Conservation (phyloP, 1,140 invertebrate species). For the Hypsibius dujardini region DNA sequence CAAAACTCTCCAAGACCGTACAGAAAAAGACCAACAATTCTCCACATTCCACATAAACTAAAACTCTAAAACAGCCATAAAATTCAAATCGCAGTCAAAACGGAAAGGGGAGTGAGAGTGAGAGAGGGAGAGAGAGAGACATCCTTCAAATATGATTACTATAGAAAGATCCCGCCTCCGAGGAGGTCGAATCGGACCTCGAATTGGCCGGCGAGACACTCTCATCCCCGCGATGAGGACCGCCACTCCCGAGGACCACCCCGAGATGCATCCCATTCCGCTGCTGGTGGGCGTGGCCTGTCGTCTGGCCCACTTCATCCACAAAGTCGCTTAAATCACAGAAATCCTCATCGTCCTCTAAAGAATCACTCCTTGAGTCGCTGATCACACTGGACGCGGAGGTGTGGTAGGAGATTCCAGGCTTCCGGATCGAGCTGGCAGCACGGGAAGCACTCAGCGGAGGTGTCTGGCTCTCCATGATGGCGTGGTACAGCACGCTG, state of each 20-base stretch:
- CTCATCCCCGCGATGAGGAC: not conserved
- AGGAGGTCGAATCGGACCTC: not conserved
- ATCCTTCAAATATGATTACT: slow-evolving; percentile 13
- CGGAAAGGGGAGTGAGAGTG: too few relatives aligned
- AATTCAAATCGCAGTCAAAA: too few relatives aligned
- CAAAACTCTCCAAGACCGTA: too few relatives aligned
- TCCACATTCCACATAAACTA: too few relatives aligned
- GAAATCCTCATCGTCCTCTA: not conserved
- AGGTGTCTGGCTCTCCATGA: slow-evolving; percentile 1
- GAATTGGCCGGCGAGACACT: slow-evolving; percentile 3
- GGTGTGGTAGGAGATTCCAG: not conserved
- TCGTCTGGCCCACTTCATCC: not conserved
- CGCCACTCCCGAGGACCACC: not conserved
- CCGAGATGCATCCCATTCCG: not conserved
- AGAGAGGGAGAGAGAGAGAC: not conserved
- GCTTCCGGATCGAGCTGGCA: not conserved
- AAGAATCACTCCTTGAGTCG: slow-evolving; percentile 4
- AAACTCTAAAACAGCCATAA: too few relatives aligned
- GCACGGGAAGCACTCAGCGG: not conserved
- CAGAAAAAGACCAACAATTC: too few relatives aligned
- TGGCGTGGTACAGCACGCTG: slow-evolving; percentile 15
- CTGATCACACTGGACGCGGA: slow-evolving; percentile 8
- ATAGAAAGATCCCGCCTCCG: slow-evolving; percentile 18
- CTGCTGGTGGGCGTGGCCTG: not conserved
- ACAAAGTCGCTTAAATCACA: not conserved